Conservation (phyloP, 2,888 invertebrate genomes). For the Ecliptopera silaceata region DNA sequence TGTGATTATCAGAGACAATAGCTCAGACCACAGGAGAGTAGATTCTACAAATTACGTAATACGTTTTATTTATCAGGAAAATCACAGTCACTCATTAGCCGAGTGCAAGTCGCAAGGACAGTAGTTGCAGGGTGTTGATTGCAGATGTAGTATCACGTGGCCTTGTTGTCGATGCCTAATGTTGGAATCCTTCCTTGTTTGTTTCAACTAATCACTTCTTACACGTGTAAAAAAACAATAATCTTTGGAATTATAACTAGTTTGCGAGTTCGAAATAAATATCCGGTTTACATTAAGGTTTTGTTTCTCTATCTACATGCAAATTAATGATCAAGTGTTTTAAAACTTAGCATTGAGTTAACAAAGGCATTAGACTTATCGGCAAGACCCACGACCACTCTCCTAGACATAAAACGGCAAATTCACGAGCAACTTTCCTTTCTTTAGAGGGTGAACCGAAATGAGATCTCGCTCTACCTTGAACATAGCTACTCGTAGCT, state of each 20-base stretch:
- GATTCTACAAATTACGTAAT: conserved; percentile 8
- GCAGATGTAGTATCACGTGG: conserved; percentile 29
- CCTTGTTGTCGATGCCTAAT: conserved; percentile 33
- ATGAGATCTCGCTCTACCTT: conserved; percentile 31
- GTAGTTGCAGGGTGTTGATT: conserved; percentile 32
- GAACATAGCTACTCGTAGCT: conserved; percentile 23
- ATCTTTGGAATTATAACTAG: background rate
- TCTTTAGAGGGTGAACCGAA: conserved; percentile 25
- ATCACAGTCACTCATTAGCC: conserved; percentile 24
- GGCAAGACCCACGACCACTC: background rate
- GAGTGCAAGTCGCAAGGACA: conserved; percentile 29
- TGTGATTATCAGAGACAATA: no score
- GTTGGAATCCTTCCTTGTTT: conserved; percentile 48
- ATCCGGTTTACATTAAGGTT: no score
- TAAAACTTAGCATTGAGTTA: background rate
- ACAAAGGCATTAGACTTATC: background rate
- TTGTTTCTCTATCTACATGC: no score
- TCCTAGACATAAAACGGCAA: conserved; percentile 8
- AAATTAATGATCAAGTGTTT: no score
- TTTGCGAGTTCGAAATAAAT: background rate
- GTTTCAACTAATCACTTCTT: conserved; percentile 39
- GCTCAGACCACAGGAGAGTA: background rate
- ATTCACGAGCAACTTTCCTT: conserved; percentile 24
- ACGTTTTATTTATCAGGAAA: conserved; percentile 23
- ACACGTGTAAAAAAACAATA: conserved; percentile 33